Evolutionary conservation across 2,113 vertebrate species (phyloP).

Genomic region (Sciurus niger): DNA sequence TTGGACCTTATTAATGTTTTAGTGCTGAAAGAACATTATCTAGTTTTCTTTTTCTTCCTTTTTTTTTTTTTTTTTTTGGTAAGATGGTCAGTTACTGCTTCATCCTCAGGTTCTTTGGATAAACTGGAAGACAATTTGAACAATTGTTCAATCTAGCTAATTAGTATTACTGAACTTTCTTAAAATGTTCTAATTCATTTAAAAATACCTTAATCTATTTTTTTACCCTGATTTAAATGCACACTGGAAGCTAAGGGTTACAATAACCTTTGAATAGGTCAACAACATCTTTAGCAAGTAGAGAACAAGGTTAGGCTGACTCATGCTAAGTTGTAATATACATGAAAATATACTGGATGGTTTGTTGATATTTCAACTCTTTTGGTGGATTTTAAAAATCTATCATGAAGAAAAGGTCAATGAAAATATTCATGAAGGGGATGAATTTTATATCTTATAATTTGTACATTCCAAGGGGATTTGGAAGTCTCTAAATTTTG

Average conservation of each 20-base stretch:
- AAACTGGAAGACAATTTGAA: slow-evolving; percentile 32
- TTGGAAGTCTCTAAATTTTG: slow-evolving; percentile 26
- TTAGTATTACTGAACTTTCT: slow-evolving; percentile 1
- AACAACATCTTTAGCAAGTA: slow-evolving; percentile 29
- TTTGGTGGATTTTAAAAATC: slow-evolving; percentile 34
- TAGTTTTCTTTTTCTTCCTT: not conserved
- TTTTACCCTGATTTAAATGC: not conserved
- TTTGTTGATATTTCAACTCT: slow-evolving; percentile 45
- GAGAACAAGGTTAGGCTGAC: slow-evolving; percentile 27
- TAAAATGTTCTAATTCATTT: slow-evolving; percentile 21
- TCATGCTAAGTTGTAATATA: slow-evolving; percentile 4
- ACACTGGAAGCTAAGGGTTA: not conserved
- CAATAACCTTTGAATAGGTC: not conserved
- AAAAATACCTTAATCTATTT: not conserved
- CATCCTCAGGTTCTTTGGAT: not conserved
- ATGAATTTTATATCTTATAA: slow-evolving; percentile 52
- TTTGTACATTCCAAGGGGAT: slow-evolving; percentile 40
- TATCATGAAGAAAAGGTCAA: slow-evolving; percentile 64
- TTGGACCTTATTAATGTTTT: slow-evolving; percentile 70
- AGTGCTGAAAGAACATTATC: not conserved
- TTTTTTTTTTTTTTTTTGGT: not conserved
- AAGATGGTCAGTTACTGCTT: not conserved
- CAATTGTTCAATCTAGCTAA: not conserved
- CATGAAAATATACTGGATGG: slow-evolving; percentile 37
- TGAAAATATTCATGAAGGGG: slow-evolving; percentile 32